Base-by-base conservation (phyloP, 1,140 invertebrate species). In the Drosophila cardini region DNA sequence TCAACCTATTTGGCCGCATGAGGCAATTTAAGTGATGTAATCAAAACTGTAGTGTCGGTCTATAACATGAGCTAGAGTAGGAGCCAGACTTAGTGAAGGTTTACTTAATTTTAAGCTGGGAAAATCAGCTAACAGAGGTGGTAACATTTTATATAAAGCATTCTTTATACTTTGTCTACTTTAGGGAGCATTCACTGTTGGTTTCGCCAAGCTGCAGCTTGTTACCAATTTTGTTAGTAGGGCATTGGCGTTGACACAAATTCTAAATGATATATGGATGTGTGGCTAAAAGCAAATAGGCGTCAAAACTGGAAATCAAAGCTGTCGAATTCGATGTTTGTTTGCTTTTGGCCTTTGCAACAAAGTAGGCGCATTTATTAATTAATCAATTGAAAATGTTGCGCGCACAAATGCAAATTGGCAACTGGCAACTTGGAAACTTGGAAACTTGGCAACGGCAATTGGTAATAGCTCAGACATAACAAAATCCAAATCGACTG, bases 401-500 rank as follows among this genome's bases (percentile, higher is more conserved):
- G 60, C 42, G 60, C 58, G 40, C 68, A 62, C 57, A 65, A 70
- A 74, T 74, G 58, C 67, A 70, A 74, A 74, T 74, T 62, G 72
- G 40, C 60, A 50, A 55, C 32, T 45, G 58, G 56, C 60, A 60
- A 60, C 34, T 8, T 15, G 21, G 30, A 58, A 58, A 58, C n/a
- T 38, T n/a, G 53, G 34, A 36, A 69, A 53, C 62, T 32, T 36
- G 21, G 36, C n/a, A 53, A 16, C 50, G 57, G 52, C 60, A 52
- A 32, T 5, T 36, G 48, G 26, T 45, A 30, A 38, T 63, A 45
- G 42, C 48, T 61, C 36, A 61, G 63, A 72, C 16, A 78, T 82
- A 79, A 65, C 79, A 70, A 78, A 78, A 78, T 68, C 70, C 4
- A 34, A 78, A 79, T 65, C 43, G 64, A 52, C 57, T 26, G 67